Conservation (phyloP, 2,797 vertebrate genomes). For the Hemibagrus guttatus region DNA sequence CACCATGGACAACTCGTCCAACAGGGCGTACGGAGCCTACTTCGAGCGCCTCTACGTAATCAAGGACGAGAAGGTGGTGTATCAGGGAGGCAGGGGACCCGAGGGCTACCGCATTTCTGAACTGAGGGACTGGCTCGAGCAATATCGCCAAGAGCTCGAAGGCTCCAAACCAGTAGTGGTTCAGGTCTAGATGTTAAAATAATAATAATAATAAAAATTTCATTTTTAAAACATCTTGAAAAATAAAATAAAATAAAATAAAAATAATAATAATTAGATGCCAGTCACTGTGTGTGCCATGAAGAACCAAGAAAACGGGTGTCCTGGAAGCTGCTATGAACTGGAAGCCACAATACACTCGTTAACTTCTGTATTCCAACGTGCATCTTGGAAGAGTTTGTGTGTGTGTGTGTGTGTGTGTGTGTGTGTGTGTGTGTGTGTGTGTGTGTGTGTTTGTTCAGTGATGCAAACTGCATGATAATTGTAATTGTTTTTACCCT, state of each 20-base stretch:
- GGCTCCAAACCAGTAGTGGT: constrained; percentile 75
- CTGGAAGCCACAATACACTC: constrained; percentile 30
- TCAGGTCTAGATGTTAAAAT: constrained; percentile 77
- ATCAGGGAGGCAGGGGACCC: constrained; percentile 92
- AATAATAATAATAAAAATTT: too few species aligned
- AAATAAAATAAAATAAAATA: too few species aligned
- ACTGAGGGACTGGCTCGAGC: constrained; percentile 88
- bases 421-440: not conserved
- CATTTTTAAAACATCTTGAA: too few species aligned
- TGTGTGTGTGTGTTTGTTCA: constrained; percentile 26
- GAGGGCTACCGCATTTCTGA: constrained; percentile 96
- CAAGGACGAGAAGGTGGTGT: constrained; percentile 86
- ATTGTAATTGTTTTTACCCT: constrained; percentile 59
- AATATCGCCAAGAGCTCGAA: constrained; percentile 79
- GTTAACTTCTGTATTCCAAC: constrained; percentile 11
- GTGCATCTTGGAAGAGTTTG: constrained; percentile 25
- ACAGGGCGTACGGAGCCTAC: constrained; percentile 95
- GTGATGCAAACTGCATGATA: constrained; percentile 51
- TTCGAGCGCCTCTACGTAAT: constrained; percentile 96
- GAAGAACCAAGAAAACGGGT: constrained; percentile 19
- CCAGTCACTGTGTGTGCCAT: constrained; percentile 41
- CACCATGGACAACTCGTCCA: constrained; percentile 95
- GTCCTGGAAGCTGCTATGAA: constrained; percentile 34
- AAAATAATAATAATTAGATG: not conserved
- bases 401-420: not conserved